phyloP scores from a whole-genome alignment of 2,797 vertebrate genomes.

The Gymnothorax reevesii region DNA sequence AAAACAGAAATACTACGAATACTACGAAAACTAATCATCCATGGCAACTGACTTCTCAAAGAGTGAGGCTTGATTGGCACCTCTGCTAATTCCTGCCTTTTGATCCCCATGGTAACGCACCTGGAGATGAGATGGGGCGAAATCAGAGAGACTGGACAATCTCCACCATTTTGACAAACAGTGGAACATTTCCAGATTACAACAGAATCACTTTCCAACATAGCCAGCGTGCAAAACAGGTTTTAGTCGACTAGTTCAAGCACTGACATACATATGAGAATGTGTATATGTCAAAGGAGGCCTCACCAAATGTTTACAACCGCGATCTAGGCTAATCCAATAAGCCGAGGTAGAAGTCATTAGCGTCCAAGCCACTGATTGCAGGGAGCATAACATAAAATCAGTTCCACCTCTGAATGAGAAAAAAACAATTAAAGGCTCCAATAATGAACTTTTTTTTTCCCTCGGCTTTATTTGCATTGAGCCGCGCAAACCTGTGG shows the following conservation, averaged over 20 bases:
- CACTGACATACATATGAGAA: constrained; percentile 10
- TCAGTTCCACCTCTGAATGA: constrained; percentile 44
- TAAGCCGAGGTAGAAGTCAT: constrained; percentile 51
- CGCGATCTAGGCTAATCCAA: constrained; percentile 61
- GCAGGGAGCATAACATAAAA: constrained; percentile 41
- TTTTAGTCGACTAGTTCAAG: constrained; percentile 23
- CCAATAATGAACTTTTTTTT: constrained; percentile 30
- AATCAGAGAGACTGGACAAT: not conserved
- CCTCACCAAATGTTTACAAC: constrained; percentile 59
- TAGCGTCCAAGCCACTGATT: constrained; percentile 55
- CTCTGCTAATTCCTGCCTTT: constrained; percentile 2
- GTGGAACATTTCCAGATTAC: not conserved
- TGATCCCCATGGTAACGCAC: not conserved
- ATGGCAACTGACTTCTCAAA: not conserved
- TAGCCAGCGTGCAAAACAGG: not conserved
- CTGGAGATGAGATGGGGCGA: not conserved
- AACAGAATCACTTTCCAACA: not conserved
- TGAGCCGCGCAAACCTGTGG: not conserved
- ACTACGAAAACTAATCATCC: constrained; percentile 1
- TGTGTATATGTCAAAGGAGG: constrained; percentile 25
- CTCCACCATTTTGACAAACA: not conserved
- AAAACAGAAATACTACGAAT: not conserved
- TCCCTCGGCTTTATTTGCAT: constrained; percentile 16
- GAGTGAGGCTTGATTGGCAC: constrained; percentile 14
- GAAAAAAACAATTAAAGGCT: constrained; percentile 46